Base-by-base conservation (phyloP, 2,888 invertebrate species). In the Acanthopleura granulata region DNA sequence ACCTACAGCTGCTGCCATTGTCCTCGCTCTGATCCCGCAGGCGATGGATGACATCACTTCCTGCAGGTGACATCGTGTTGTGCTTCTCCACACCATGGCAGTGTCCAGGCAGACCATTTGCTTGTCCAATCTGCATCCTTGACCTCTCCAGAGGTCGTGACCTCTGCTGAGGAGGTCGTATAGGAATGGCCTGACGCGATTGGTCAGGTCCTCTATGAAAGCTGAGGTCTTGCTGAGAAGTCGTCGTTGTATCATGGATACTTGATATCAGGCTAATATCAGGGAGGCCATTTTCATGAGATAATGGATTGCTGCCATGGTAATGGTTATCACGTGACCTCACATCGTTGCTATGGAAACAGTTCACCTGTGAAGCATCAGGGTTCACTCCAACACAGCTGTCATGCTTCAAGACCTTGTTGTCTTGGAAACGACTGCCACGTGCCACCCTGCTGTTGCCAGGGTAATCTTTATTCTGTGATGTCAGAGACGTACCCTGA, bases 151-250 rank as follows among this genome's bases (percentile, higher is more conserved):
- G 3, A 9, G 57, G 3, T 12, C 57, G 18, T 57, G 57, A 57
- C 57, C 57, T 57, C 61, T 83, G 84, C 30, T 84, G 83, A 11
- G 83, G 84, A 27, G 84, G 84, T 50, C 82, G 76, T 22, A 83
- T 82, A 18, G 82, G 79, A 22, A 84, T 79, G 57, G 57, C 57
- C 6, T 57, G 57, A 57, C 12, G 3, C 6, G 22, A 18, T 57
- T 18, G 22, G 57, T 57, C 57, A 22, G 22, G 40, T 40, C 40
- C 40, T 57, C 57, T 57, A n/a, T 12, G 57, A 57, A 57, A 15
- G 66, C 27, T 22, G 25, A 25, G 25, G 25, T 66, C 29, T 27
- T 16, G 27, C 1, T 66, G 66, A 66, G 66, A 66, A 27, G 66
- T 27, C 66, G 25, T 22, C 6, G 66, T 66, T 22, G 66, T 66